Conservation (phyloP, 2,888 invertebrate species). For the Sycophila texana region DNA sequence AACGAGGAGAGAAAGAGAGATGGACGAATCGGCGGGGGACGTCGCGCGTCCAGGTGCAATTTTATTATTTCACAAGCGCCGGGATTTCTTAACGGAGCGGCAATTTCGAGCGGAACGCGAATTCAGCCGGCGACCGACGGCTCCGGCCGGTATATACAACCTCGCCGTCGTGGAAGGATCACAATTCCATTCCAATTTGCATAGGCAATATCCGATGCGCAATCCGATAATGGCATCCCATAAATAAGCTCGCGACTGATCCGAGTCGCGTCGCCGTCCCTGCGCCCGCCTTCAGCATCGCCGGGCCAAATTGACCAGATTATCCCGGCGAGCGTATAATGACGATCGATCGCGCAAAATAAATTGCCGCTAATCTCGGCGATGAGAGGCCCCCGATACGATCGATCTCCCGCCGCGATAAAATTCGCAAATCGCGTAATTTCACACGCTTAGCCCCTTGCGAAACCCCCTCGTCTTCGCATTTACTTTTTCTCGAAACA, state of each 20-base stretch:
- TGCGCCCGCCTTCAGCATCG: too few relatives aligned
- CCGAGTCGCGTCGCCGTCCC: neutral
- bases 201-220: constrained; percentile 18
- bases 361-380: too few relatives aligned
- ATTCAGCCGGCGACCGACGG: constrained; percentile 32
- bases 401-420: too few relatives aligned
- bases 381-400: too few relatives aligned
- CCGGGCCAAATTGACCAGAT: constrained; percentile 18
- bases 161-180: constrained; percentile 19
- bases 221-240: constrained; percentile 37
- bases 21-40: neutral
- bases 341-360: neutral
- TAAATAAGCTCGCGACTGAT: constrained; percentile 14
- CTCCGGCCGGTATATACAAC: neutral
- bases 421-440: too few relatives aligned
- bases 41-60: constrained; percentile 32
- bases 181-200: constrained; percentile 48
- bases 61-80: constrained; percentile 47
- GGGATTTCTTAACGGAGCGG: constrained; percentile 17
- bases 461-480: neutral
- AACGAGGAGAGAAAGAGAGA: constrained; percentile 6
- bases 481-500: too few relatives aligned
- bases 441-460: constrained; percentile 2
- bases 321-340: constrained; percentile 3
- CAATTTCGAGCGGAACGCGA: constrained; percentile 39